Conservation (phyloP, 2,888 invertebrate genomes). For the Mesorhabditis sp. region DNA sequence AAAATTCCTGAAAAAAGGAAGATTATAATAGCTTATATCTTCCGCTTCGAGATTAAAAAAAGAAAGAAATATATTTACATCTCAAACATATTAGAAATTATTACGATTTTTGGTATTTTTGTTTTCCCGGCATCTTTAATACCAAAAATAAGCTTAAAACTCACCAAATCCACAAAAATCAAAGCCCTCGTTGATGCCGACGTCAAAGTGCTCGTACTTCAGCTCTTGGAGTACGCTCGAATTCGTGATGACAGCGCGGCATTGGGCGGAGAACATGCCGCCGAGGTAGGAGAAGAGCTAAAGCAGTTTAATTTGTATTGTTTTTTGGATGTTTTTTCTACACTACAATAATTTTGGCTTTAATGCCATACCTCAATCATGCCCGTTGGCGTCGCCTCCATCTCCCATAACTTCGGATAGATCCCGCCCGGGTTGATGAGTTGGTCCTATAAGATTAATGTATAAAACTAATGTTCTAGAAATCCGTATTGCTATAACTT, state of each 20-base stretch:
- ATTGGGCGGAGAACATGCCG: neutral
- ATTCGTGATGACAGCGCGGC: neutral
- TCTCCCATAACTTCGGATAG: neutral
- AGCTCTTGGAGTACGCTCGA: slow-evolving; percentile 9
- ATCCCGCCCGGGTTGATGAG: slow-evolving; percentile 1
- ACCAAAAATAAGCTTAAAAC: neutral
- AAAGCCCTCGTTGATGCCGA: slow-evolving; percentile 17
- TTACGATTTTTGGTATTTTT: too few species aligned
- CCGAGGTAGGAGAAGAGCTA: neutral
- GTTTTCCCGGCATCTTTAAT: too few species aligned
- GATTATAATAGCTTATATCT: too few species aligned
- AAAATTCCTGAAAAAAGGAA: neutral
- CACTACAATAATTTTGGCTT: neutral
- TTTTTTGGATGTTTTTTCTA: too few species aligned
- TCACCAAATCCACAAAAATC: slow-evolving; percentile 16
- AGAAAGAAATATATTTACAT: too few species aligned
- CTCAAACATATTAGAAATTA: too few species aligned
- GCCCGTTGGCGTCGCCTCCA: neutral
- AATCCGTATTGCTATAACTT: neutral
- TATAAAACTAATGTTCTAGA: neutral
- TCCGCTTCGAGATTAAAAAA: too few species aligned
- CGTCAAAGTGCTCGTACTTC: slow-evolving; percentile 17
- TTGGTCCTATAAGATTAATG: neutral
- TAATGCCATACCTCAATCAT: neutral
- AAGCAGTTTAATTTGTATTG: neutral